A percentile compares a stretch with the other conserved stretches of the same genome.
These are phyloP conservation scores for Drosophila nr. perissopoda DNA, from an alignment of 2,888 invertebrate genomes.

Conservation along the genomic window DNA sequence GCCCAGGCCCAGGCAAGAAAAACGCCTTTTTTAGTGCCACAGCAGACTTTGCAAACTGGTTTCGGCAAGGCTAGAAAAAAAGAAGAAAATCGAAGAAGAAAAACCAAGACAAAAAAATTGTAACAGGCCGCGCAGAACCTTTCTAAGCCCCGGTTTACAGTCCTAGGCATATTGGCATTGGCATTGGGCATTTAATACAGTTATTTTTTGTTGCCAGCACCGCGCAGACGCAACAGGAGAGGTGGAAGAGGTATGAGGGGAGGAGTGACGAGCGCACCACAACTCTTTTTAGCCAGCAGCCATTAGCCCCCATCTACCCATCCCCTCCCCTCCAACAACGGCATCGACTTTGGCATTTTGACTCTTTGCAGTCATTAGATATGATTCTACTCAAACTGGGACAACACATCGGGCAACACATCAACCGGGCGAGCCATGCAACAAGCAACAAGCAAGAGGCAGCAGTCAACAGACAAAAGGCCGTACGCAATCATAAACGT, in stretches of 20 bases:
- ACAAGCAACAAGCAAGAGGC: slow-evolving; percentile 20
- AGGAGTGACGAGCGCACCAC: slow-evolving; percentile 3
- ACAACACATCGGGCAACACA: slow-evolving; percentile 42
- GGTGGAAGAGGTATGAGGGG: neutral
- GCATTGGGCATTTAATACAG: slow-evolving; percentile 76
- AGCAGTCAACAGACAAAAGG: slow-evolving; percentile 32
- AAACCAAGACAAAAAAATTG: slow-evolving; percentile 34
- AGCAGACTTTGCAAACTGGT: slow-evolving; percentile 44
- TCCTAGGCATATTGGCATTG: slow-evolving; percentile 47
- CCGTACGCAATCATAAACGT: slow-evolving; percentile 44
- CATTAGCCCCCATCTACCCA: slow-evolving; percentile 45
- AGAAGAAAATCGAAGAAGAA: slow-evolving; percentile 25
- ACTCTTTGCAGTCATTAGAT: slow-evolving; percentile 70
- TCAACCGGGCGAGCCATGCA: slow-evolving; percentile 17
- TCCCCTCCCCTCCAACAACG: slow-evolving; percentile 13
- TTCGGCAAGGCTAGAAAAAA: slow-evolving; percentile 37
- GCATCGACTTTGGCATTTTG: slow-evolving; percentile 25
- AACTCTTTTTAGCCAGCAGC: slow-evolving; percentile 59
- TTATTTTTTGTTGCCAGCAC: slow-evolving; percentile 60
- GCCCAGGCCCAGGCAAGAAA: slow-evolving; percentile 55
- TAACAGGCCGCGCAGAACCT: slow-evolving; percentile 53
- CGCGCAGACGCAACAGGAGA: slow-evolving; percentile 42
- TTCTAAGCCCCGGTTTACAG: slow-evolving; percentile 44
- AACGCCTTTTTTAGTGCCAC: slow-evolving; percentile 54
- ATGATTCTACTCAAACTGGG: slow-evolving; percentile 72